Base-by-base conservation (phyloP, 1,140 invertebrate species). In the Drosophila teissieri region DNA sequence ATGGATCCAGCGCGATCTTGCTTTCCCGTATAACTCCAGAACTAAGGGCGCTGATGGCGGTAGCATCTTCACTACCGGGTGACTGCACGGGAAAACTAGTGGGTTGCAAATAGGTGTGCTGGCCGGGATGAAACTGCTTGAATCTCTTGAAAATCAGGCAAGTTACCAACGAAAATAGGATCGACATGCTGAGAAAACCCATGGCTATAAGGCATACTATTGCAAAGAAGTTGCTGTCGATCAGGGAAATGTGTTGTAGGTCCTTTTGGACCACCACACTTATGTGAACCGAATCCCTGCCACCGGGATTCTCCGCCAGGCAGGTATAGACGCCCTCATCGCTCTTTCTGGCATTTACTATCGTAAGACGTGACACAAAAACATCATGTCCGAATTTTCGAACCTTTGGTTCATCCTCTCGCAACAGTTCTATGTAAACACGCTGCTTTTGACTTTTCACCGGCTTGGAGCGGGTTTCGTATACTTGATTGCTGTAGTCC, bases 271-370 rank as follows among this genome's bases (percentile, higher is more conserved):
- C 64, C 2, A 82, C 24, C 7, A 91, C 58, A 36, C 63, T 74
- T 61, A 91, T 91, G 36, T 91, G 88, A 95, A 97, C 55, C 93
- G 94, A 95, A 63, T 96, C 95, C 31, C 95, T 94, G 0, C 97
- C 98, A 4, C 96, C 97, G 0, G 95, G 94, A 92, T 97, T 99
- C 60, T 95, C 95, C 0, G 97, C 97, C 14, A 96, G 93, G 84
- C 97, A 98, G 14, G 95, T 94, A 89, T 98, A 98, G 39, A 97
- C 95, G 0, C 97, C 98, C 78, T 95, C 95, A 92, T 98, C 97
- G 31, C 95, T 94, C 24, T 93, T 93, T 15, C 93, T 93, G 0
- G 96, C 94, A 69, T 96, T 94, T 0, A 94, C 90, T 17, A 97
- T 95, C 0, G 96, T 97, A 10, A 97, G 92, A 92, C 97, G 79